Conservation (phyloP, 2,888 invertebrate genomes). For the Volucella bombylans region DNA sequence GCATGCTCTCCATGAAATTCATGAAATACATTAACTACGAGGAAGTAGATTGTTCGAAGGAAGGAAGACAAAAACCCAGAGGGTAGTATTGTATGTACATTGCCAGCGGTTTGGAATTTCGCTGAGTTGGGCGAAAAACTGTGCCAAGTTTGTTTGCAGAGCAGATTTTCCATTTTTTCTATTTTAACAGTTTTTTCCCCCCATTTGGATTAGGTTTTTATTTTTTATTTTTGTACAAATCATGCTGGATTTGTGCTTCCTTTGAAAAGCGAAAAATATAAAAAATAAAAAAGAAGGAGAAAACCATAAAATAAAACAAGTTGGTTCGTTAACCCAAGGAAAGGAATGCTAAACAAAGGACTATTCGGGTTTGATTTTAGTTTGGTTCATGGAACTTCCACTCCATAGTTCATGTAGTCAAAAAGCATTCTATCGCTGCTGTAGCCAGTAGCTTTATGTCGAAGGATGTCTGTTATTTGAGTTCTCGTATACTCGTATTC, state of each 20-base stretch:
- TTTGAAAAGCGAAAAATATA: background rate
- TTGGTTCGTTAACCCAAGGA: slow-evolving; percentile 60
- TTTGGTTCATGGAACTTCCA: slow-evolving; percentile 41
- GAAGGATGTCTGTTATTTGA: slow-evolving; percentile 11
- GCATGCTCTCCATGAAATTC: slow-evolving; percentile 38
- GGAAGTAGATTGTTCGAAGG: slow-evolving; percentile 25
- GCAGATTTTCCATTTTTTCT: slow-evolving; percentile 8
- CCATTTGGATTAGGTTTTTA: background rate
- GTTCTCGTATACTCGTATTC: too few relatives aligned
- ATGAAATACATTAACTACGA: slow-evolving; percentile 18
- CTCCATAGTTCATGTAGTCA: slow-evolving; percentile 12
- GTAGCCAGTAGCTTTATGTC: background rate
- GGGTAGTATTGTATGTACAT: slow-evolving; percentile 22
- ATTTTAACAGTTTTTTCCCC: background rate
- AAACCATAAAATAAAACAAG: slow-evolving; percentile 9
- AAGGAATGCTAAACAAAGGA: slow-evolving; percentile 50
- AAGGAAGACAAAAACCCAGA: slow-evolving; percentile 26
- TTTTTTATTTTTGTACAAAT: slow-evolving; percentile 22
- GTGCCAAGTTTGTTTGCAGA: background rate
- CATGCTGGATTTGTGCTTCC: background rate
- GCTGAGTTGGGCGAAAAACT: slow-evolving; percentile 47
- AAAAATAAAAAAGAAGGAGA: slow-evolving; percentile 1
- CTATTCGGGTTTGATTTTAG: slow-evolving; percentile 11
- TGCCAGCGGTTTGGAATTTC: slow-evolving; percentile 47
- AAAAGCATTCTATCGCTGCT: slow-evolving; percentile 21